These are phyloP conservation scores for Notodonta ziczac DNA, from an alignment of 2,888 invertebrate genomes.

Conservation along the genomic window DNA sequence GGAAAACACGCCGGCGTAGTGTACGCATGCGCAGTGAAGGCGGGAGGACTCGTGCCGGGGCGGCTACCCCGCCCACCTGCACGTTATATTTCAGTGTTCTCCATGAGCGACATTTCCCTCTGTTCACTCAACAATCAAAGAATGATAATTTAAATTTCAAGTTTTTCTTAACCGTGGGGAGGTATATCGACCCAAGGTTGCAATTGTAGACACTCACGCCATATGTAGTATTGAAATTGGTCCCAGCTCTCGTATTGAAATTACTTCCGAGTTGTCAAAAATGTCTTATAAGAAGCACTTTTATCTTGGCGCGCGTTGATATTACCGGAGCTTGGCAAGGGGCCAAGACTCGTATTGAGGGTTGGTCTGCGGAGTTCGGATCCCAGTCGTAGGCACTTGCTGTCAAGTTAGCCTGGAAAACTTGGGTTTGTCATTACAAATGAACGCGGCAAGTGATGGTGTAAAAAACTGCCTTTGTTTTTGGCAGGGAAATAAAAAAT, in stretches of 20 bases:
- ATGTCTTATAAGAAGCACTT: slow-evolving; percentile 49
- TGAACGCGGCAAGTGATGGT: slow-evolving; percentile 12
- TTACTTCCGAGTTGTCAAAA: slow-evolving; percentile 47
- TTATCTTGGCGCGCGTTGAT: slow-evolving; percentile 63
- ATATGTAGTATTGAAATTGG: slow-evolving; percentile 26
- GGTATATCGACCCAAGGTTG: slow-evolving; percentile 20
- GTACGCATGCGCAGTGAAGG: slow-evolving; percentile 70
- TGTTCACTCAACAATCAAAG: slow-evolving; percentile 63
- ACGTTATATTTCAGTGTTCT: slow-evolving; percentile 67
- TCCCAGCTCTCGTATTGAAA: slow-evolving; percentile 24
- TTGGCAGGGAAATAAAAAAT: slow-evolving; percentile 2
- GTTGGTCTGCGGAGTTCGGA: slow-evolving; percentile 42
- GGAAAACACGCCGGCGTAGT: slow-evolving; percentile 72
- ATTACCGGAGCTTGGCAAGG: slow-evolving; percentile 68
- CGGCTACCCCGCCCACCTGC: slow-evolving; percentile 41
- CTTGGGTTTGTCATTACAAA: slow-evolving; percentile 29
- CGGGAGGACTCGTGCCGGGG: slow-evolving; percentile 28
- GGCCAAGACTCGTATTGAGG: slow-evolving; percentile 60
- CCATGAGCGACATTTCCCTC: slow-evolving; percentile 54
- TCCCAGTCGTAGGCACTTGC: slow-evolving; percentile 36
- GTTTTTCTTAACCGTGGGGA: slow-evolving; percentile 29
- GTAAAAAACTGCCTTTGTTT: slow-evolving; percentile 9
- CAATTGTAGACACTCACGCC: slow-evolving; percentile 19
- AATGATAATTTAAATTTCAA: slow-evolving; percentile 62
- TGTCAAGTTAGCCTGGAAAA: slow-evolving; percentile 42